A percentile compares a stretch with the other conserved stretches of the same genome.
phyloP scores from a whole-genome alignment of 2,888 invertebrate species.

The Aproaerema taeniolella region DNA sequence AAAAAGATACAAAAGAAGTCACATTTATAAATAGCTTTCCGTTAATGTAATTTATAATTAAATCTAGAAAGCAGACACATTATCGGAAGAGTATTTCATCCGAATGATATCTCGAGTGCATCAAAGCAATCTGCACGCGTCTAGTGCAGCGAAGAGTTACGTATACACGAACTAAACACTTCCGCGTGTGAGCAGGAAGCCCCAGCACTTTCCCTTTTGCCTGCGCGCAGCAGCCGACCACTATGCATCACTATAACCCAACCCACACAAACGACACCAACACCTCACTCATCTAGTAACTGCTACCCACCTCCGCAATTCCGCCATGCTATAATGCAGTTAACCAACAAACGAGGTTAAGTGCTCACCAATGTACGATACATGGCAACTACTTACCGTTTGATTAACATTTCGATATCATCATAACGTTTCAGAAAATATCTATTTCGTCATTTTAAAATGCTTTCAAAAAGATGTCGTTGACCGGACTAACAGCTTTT shows the following conservation, averaged over 20 bases:
- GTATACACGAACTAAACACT: conserved; percentile 51
- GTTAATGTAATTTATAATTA: too few species aligned
- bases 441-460: not conserved
- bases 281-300: conserved; percentile 19
- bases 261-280: conserved; percentile 31
- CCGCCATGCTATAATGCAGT: conserved; percentile 57
- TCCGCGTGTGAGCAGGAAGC: conserved; percentile 74
- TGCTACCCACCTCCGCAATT: conserved; percentile 29
- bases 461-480: not conserved
- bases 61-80: not conserved
- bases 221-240: conserved; percentile 68
- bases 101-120: conserved; percentile 1
- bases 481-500: not conserved
- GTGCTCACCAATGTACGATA: conserved; percentile 54
- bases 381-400: conserved; percentile 59
- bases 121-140: conserved; percentile 15
- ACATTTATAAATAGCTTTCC: too few species aligned
- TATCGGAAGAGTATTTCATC: not conserved
- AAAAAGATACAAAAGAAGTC: too few species aligned
- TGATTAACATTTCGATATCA: conserved; percentile 37
- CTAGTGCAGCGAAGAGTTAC: conserved; percentile 53
- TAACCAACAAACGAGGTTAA: conserved; percentile 68
- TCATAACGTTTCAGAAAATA: not conserved
- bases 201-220: conserved; percentile 73
- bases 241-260: conserved; percentile 59